phyloP scores from a whole-genome alignment of 2,113 vertebrate genomes.

The Rhinogobius similis region DNA sequence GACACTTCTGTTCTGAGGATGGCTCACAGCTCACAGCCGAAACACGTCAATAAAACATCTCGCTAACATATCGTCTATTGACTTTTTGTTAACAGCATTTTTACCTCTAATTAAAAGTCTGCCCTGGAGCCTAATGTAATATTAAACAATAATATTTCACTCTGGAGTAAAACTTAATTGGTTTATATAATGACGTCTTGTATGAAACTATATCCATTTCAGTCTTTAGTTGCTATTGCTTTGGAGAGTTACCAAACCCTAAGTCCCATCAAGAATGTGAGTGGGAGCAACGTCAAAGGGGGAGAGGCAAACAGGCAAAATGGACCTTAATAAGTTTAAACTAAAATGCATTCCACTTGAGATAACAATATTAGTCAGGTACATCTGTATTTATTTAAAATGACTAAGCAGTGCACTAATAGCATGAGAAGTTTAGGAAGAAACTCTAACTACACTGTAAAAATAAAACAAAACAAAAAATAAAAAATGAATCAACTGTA shows the following conservation, averaged over 20 bases:
- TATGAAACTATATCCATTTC: not conserved
- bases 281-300: conserved; percentile 2
- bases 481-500: no score
- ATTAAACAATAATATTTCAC: not conserved
- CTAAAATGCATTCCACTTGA: not conserved
- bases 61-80: no score
- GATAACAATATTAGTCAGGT: not conserved
- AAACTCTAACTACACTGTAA: no score
- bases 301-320: not conserved
- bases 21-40: no score
- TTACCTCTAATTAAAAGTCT: not conserved
- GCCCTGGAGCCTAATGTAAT: not conserved
- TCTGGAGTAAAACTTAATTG: not conserved
- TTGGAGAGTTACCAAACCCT: not conserved
- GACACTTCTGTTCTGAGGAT: no score
- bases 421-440: not conserved
- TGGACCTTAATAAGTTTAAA: not conserved
- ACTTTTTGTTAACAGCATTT: no score
- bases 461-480: no score
- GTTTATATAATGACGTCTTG: not conserved
- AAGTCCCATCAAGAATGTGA: conserved; percentile 1
- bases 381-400: not conserved
- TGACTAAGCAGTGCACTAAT: not conserved
- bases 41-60: no score
- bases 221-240: not conserved